These are phyloP conservation scores for Halcyon leucocephala DNA, from an alignment of 2,797 vertebrate genomes.

Conservation along the genomic window DNA sequence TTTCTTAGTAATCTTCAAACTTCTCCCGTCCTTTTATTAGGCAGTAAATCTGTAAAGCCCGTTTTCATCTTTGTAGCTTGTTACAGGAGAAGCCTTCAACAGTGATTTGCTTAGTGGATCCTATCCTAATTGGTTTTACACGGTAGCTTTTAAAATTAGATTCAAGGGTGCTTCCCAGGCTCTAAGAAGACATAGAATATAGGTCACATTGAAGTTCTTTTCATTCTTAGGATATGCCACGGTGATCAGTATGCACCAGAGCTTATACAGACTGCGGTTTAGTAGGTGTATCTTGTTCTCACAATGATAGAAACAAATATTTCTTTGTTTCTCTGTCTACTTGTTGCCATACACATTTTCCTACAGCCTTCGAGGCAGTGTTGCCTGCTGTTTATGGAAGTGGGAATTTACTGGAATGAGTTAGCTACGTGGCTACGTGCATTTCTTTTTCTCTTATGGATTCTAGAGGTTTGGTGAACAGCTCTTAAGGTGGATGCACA, in stretches of 20 bases:
- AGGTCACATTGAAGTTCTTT: conserved; percentile 64
- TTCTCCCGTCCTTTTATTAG: not conserved
- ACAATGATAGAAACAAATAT: conserved; percentile 56
- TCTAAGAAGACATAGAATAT: conserved; percentile 66
- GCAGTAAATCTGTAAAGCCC: not conserved
- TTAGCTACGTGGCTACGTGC: not conserved
- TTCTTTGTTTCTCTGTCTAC: conserved; percentile 56
- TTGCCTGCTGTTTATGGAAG: not conserved
- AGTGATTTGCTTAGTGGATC: conserved; percentile 17
- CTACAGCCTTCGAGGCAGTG: not conserved
- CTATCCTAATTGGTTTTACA: conserved; percentile 64
- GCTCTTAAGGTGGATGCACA: fast-evolving
- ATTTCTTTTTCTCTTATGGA: not conserved
- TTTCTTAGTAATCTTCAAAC: not conserved
- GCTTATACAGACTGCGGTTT: not conserved
- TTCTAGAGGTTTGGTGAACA: not conserved
- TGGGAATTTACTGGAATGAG: not conserved
- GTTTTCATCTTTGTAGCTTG: not conserved
- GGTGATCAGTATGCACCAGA: conserved; percentile 20
- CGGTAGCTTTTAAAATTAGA: conserved; percentile 68
- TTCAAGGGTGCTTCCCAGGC: conserved; percentile 63
- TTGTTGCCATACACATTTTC: conserved; percentile 30
- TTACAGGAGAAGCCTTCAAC: conserved; percentile 31
- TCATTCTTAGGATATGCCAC: conserved; percentile 58
- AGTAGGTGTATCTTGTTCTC: conserved; percentile 69